Conservation (phyloP, 2,888 invertebrate genomes). For the Adela reaumurella region DNA sequence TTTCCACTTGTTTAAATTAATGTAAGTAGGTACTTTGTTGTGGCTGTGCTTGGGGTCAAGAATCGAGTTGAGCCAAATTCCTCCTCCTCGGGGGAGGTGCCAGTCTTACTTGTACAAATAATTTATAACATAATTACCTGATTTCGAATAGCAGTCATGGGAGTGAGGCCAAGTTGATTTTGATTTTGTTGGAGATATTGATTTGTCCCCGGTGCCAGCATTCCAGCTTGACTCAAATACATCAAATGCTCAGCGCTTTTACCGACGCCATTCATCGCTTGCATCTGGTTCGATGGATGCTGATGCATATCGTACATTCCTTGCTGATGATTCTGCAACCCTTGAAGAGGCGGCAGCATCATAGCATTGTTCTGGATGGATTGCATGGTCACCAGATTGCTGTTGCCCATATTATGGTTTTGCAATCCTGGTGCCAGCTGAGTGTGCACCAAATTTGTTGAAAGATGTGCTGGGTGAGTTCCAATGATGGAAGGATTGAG, state of each 20-base stretch:
- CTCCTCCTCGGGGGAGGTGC: too few relatives aligned
- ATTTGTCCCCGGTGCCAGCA: slow-evolving; percentile 58
- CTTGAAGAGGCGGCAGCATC: slow-evolving; percentile 48
- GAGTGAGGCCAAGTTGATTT: slow-evolving; percentile 54
- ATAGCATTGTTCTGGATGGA: slow-evolving; percentile 43
- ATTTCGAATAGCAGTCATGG: slow-evolving; percentile 44
- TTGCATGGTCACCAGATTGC: slow-evolving; percentile 21
- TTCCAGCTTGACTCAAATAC: slow-evolving; percentile 50
- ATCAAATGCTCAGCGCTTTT: slow-evolving; percentile 50
- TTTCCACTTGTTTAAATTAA: too few relatives aligned
- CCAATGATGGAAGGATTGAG: slow-evolving; percentile 48
- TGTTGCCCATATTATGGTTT: slow-evolving; percentile 44
- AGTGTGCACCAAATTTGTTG: slow-evolving; percentile 52
- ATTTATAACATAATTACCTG: too few relatives aligned
- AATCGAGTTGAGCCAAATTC: too few relatives aligned
- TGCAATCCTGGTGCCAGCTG: slow-evolving; percentile 49
- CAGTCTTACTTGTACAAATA: too few relatives aligned
- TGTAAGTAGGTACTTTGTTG: too few relatives aligned
- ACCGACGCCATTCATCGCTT: slow-evolving; percentile 50
- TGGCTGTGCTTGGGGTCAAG: too few relatives aligned
- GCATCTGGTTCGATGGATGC: slow-evolving; percentile 45
- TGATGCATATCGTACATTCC: slow-evolving; percentile 49
- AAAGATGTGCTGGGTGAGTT: slow-evolving; percentile 42
- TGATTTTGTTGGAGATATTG: slow-evolving; percentile 62
- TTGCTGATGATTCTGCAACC: slow-evolving; percentile 52